Percentiles rank a stretch among this genome's conserved stretches.
These are phyloP conservation scores for Pholis gunnellus DNA, from an alignment of 2,113 vertebrate species.

Conservation along the genomic window DNA sequence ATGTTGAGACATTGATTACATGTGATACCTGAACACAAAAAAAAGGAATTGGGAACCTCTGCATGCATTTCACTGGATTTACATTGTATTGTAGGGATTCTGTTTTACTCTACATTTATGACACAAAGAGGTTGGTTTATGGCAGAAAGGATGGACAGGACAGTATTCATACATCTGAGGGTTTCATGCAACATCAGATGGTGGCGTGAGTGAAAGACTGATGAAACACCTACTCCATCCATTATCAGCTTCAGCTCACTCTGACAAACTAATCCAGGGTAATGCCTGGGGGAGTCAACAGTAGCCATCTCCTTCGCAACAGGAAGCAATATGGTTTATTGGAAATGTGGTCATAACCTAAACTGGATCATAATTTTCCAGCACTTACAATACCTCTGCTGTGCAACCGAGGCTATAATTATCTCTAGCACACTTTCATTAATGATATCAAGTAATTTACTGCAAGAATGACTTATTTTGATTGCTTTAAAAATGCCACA, in stretches of 20 bases:
- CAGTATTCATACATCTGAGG: neutral
- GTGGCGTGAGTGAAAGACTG: constrained; percentile 13
- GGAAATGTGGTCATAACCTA: constrained; percentile 35
- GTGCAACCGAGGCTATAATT: constrained; percentile 15
- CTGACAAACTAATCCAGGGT: constrained; percentile 25
- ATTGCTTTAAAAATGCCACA: constrained; percentile 9
- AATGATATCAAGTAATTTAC: constrained; percentile 3
- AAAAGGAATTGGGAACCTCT: neutral
- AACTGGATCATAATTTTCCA: constrained; percentile 18
- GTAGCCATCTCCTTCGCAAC: constrained; percentile 4
- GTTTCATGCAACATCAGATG: constrained; percentile 33
- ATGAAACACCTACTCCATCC: constrained; percentile 14
- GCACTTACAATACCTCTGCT: constrained; percentile 1
- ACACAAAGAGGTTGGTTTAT: neutral
- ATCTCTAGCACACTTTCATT: constrained; percentile 12
- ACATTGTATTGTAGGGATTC: neutral
- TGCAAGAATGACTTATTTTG: neutral
- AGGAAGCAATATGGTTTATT: constrained; percentile 14
- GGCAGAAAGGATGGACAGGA: neutral
- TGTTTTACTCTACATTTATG: neutral
- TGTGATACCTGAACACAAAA: neutral
- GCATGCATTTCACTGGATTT: neutral
- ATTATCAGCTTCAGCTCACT: constrained; percentile 29
- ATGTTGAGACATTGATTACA: neutral
- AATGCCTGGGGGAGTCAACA: constrained; percentile 10